Evolutionary conservation across 30 jellyfish, hydroid and myxozoan species (phyloP).

Genomic region (Chrysaora quinquecirrha): DNA sequence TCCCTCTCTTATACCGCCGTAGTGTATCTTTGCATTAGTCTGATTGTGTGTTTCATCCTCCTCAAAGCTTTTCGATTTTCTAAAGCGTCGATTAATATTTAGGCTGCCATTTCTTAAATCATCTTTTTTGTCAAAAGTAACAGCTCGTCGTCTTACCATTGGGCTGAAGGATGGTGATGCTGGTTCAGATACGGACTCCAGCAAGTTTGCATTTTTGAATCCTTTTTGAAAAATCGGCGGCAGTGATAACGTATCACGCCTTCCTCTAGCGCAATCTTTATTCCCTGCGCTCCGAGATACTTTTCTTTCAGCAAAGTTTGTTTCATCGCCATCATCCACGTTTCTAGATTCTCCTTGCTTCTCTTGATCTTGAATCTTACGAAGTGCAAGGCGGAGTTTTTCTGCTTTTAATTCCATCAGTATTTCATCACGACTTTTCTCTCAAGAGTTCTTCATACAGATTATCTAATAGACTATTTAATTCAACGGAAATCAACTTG

Average conservation of each 20-base stretch:
- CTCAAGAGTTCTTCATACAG: no score
- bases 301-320: not conserved
- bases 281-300: not conserved
- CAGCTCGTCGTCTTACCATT: not conserved
- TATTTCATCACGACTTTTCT: not conserved
- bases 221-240: not conserved
- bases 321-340: not conserved
- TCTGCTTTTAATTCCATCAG: not conserved
- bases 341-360: not conserved
- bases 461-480: no score
- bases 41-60: no score
- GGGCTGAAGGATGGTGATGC: not conserved
- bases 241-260: not conserved
- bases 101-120: not conserved
- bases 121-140: not conserved
- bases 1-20: no score
- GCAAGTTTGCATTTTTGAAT: not conserved
- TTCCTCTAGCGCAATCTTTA: not conserved
- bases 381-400: not conserved
- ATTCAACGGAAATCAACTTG: no score
- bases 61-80: no score
- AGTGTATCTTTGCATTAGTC: no score
- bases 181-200: not conserved
- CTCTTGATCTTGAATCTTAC: no score
- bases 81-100: no score